phyloP scores from a whole-genome alignment of 2,888 invertebrate genomes.

The Cancer borealis region DNA sequence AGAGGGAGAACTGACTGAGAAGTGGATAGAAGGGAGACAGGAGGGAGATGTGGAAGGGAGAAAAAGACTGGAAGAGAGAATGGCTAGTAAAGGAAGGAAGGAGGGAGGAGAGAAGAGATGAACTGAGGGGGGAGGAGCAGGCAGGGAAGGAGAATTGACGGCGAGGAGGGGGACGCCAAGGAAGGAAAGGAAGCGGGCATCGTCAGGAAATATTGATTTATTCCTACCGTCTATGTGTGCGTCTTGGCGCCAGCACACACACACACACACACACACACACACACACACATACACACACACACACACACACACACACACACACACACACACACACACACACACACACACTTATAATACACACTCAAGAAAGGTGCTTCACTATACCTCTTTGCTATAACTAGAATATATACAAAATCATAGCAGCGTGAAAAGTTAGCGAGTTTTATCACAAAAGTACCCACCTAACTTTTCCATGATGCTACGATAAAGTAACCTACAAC shows the following conservation, averaged over 20 bases:
- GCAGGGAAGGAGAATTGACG: slow-evolving; percentile 15
- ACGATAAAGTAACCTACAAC: background rate
- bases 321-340: slow-evolving; percentile 29
- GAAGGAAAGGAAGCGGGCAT: slow-evolving; percentile 5
- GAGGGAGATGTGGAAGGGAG: background rate
- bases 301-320: slow-evolving; percentile 9
- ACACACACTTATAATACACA: background rate
- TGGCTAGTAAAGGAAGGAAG: background rate
- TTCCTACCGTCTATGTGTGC: slow-evolving; percentile 8
- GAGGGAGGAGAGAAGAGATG: background rate
- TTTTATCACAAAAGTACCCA: background rate
- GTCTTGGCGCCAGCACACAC: slow-evolving; percentile 8
- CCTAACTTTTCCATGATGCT: background rate
- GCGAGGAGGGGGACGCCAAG: background rate
- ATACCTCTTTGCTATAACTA: background rate
- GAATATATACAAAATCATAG: background rate
- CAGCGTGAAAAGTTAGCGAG: background rate
- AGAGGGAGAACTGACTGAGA: background rate
- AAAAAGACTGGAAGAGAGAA: background rate
- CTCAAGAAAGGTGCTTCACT: background rate
- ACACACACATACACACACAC: slow-evolving; percentile 33
- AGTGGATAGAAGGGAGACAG: background rate
- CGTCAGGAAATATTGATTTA: slow-evolving; percentile 36
- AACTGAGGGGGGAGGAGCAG: background rate
- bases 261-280: slow-evolving; percentile 26